Conservation (phyloP, 2,888 invertebrate genomes). For the Plebejus melissa region DNA sequence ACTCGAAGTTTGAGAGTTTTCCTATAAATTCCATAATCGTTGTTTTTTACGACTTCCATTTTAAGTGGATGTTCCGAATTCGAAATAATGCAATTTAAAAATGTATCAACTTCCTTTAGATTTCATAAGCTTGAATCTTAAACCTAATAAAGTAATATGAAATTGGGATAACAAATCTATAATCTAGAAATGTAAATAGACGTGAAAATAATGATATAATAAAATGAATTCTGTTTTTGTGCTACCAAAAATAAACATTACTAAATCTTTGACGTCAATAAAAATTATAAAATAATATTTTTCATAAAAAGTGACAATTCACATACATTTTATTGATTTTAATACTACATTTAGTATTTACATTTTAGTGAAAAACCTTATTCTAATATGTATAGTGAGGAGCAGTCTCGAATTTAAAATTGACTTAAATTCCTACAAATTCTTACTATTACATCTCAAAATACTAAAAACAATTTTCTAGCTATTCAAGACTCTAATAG, state of each 20-base stretch:
- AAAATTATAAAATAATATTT: background rate
- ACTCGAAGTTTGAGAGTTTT: slow-evolving; percentile 14
- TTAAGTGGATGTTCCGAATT: slow-evolving; percentile 18
- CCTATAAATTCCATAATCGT: slow-evolving; percentile 24
- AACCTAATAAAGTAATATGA: background rate
- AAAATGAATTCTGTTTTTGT: background rate
- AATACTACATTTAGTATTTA: slow-evolving; percentile 18
- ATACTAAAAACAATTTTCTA: slow-evolving; percentile 11
- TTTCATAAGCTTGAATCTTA: background rate
- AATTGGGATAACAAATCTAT: background rate
- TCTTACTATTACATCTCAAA: background rate
- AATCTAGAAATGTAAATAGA: background rate
- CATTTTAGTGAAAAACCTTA: slow-evolving; percentile 13
- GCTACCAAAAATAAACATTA: background rate
- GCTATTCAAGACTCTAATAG: slow-evolving; percentile 19
- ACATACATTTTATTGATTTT: background rate
- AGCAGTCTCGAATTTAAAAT: slow-evolving; percentile 24
- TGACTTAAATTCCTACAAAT: slow-evolving; percentile 23
- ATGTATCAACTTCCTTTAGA: background rate
- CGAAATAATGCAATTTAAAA: slow-evolving; percentile 5
- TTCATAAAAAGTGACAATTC: background rate
- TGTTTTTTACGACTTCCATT: slow-evolving; percentile 20
- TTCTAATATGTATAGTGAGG: slow-evolving; percentile 23
- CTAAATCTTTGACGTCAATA: background rate
- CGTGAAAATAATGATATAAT: background rate